These are phyloP conservation scores for Microcebus ravelobensis DNA, from an alignment of 2,113 vertebrate genomes.

Conservation along the genomic window DNA sequence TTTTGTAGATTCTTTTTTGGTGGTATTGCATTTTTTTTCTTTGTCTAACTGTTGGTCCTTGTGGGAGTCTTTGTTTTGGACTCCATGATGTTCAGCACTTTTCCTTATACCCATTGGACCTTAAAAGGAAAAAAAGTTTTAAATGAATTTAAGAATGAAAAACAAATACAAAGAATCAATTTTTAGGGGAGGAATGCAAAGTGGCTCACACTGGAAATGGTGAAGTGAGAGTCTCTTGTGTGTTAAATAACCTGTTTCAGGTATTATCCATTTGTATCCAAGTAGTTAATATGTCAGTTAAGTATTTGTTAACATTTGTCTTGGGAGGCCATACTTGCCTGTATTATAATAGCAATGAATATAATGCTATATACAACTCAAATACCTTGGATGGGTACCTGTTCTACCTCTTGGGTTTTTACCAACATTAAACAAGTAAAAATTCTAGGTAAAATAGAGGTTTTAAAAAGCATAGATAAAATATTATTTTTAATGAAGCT, in stretches of 20 bases:
- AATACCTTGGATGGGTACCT: background rate
- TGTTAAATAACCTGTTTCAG: background rate
- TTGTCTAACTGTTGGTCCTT: background rate
- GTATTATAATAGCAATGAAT: background rate
- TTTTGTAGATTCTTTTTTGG: conserved; percentile 39
- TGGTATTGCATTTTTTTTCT: background rate
- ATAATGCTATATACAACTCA: background rate
- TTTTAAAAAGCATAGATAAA: background rate
- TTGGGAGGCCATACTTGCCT: background rate
- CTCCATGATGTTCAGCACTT: background rate
- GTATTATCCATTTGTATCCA: background rate
- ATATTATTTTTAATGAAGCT: background rate
- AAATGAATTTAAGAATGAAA: conserved; percentile 33
- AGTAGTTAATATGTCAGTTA: background rate
- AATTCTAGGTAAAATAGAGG: background rate
- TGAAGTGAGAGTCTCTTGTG: background rate
- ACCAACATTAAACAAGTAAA: background rate
- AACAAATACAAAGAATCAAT: background rate
- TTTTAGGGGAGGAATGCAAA: background rate
- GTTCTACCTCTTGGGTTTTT: background rate
- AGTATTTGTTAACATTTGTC: background rate
- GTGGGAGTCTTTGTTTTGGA: background rate
- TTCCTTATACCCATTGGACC: background rate
- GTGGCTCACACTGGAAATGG: background rate
- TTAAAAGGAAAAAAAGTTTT: conserved; percentile 14